Evolutionary conservation across 2,888 invertebrate species (phyloP).

Genomic region (Lamellibrachia satsuma): DNA sequence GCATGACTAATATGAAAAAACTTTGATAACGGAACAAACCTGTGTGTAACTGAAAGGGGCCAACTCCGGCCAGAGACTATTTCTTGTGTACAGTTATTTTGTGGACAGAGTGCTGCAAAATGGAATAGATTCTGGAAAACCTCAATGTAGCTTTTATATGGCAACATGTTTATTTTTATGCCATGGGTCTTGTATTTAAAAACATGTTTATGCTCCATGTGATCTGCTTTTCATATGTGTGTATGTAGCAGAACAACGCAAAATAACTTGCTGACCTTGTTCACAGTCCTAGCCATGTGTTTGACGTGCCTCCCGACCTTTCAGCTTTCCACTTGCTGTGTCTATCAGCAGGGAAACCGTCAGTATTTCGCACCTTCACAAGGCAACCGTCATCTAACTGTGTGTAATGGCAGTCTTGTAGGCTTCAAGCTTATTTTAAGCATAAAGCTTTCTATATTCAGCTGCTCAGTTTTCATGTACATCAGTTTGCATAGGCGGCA

Average conservation of each 20-base stretch:
- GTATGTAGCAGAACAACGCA: neutral
- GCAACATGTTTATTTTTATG: neutral
- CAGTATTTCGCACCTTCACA: neutral
- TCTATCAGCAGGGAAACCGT: neutral
- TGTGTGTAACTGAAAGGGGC: neutral
- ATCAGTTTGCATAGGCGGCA: neutral
- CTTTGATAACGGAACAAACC: neutral
- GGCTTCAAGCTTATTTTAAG: neutral
- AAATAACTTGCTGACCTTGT: neutral
- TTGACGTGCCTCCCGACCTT: neutral
- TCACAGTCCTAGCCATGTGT: neutral
- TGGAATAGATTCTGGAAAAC: neutral
- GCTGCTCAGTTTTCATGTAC: neutral
- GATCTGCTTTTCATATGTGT: slow-evolving; percentile 4
- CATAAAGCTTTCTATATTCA: neutral
- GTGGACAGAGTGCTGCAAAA: neutral
- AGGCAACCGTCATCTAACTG: neutral
- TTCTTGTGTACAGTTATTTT: neutral
- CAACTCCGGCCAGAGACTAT: neutral
- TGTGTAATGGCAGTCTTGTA: neutral
- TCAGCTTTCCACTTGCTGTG: neutral
- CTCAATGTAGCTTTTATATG: slow-evolving; percentile 17
- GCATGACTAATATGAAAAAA: neutral
- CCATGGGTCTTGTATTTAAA: neutral
- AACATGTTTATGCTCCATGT: neutral